Base-by-base conservation (phyloP, 2,113 vertebrate genomes). In the Menidia beryllina region DNA sequence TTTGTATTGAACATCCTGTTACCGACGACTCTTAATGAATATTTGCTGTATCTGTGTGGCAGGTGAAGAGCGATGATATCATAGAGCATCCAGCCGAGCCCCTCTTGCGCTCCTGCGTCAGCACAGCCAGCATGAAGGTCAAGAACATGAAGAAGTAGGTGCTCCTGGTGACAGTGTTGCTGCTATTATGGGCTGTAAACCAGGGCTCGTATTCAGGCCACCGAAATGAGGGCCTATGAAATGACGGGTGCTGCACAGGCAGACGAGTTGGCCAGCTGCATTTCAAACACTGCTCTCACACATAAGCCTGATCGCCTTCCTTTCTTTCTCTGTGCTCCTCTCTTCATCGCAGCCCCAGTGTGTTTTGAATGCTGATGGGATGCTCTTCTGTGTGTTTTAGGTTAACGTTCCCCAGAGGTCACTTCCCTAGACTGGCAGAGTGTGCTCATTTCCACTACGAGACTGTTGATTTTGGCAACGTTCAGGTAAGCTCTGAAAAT, bases 381-480 rank as follows among this genome's bases (percentile, higher is more conserved):
- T 77, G 53, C 59, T 84, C 39, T 82, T 43, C 47, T 79, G 23
- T 82, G n/a, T 69, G 36, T 60, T 82, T 69, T 50, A 99, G 98
- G 93, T 93, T 99, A 69, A 95, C 97, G 64, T 96, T 99, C 79
- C 95, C 96, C 4, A 98, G 95, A 91, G 96, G 97, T 49, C 98
- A 99, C 77, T 99, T 99, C 84, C 98, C 98, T 65, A 96, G 96
- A 91, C 94, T 99, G 95, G 98, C 95, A 10, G 98, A 99, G 61
- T 99, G 98, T 69, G 98, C 98, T 7, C 98, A 99, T 88, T 99
- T 99, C 92, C 98, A 99, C 88, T 99, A 99, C 11, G 98, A 99
- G 76, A 98, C 95, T 15, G 98, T 98, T 75, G 98, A 99, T 88
- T 97, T 99, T 62, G 98, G 97, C 89, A 96, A 95, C 64, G 95